A percentile compares a stretch with the other conserved stretches of the same genome.
Conservation (phyloP, 2,888 invertebrate genomes). For the Dryobotodes eremita region DNA sequence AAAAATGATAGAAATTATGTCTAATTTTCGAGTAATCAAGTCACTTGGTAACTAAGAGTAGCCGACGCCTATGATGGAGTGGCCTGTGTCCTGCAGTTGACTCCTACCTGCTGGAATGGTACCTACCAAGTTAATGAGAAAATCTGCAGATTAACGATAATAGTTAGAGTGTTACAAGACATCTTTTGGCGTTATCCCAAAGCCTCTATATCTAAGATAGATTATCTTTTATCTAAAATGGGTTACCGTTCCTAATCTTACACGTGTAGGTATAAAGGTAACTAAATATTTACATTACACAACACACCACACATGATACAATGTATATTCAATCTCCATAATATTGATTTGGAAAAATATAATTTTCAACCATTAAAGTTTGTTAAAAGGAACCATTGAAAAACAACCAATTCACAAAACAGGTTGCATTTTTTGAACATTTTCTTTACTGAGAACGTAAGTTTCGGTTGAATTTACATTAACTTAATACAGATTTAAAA, state of each 20-base stretch:
- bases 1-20: neutral
- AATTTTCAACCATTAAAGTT: conserved; percentile 34
- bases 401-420: conserved; percentile 42
- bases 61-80: neutral
- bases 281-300: conserved; percentile 25
- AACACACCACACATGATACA: conserved; percentile 18
- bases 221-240: conserved; percentile 40
- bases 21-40: neutral
- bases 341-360: conserved; percentile 33
- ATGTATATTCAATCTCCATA: conserved; percentile 32
- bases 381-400: conserved; percentile 36
- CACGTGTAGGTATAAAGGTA: conserved; percentile 27
- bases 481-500: conserved; percentile 64
- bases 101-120: no score
- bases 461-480: conserved; percentile 61
- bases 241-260: conserved; percentile 25
- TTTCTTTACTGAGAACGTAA: conserved; percentile 44
- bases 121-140: neutral
- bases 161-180: neutral
- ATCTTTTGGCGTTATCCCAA: conserved; percentile 20
- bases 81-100: no score
- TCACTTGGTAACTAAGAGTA: neutral
- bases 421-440: conserved; percentile 53
- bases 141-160: neutral
- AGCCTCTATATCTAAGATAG: conserved; percentile 7